Conservation (phyloP, 1,140 invertebrate genomes). For the Brachionus manjavacas region DNA sequence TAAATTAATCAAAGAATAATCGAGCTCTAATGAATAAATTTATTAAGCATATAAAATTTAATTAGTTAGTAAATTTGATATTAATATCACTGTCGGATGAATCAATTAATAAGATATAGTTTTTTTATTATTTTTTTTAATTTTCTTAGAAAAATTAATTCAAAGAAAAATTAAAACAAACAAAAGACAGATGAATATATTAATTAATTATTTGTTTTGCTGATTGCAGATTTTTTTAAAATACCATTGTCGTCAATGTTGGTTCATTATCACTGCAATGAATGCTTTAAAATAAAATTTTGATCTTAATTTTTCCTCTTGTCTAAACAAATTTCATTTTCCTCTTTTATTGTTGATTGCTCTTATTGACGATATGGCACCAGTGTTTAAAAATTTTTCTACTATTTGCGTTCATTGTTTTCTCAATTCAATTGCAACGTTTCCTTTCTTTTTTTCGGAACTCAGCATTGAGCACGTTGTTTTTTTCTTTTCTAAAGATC, state of each 20-base stretch:
- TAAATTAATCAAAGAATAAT: slow-evolving; percentile 31
- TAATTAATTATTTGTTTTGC: slow-evolving; percentile 37
- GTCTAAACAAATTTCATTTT: slow-evolving; percentile 8
- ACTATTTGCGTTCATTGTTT: background rate
- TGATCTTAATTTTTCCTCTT: background rate
- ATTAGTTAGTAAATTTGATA: background rate
- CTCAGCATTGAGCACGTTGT: background rate
- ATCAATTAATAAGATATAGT: background rate
- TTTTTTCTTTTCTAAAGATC: background rate
- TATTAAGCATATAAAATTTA: slow-evolving; percentile 18
- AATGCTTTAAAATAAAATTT: background rate
- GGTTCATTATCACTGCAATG: background rate
- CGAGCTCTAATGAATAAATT: slow-evolving; percentile 1
- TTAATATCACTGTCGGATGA: slow-evolving; percentile 11
- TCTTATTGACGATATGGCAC: background rate
- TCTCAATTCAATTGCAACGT: background rate
- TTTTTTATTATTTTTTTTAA: background rate
- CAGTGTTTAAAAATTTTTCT: background rate
- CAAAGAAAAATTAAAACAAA: slow-evolving; percentile 4
- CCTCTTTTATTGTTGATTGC: background rate
- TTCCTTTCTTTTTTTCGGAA: background rate
- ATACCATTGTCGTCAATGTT: background rate
- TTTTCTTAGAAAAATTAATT: background rate
- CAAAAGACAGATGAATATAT: slow-evolving; percentile 29
- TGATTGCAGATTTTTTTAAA: background rate